Conservation (phyloP, 2,113 vertebrate genomes). For the Collichthys lucidus region DNA sequence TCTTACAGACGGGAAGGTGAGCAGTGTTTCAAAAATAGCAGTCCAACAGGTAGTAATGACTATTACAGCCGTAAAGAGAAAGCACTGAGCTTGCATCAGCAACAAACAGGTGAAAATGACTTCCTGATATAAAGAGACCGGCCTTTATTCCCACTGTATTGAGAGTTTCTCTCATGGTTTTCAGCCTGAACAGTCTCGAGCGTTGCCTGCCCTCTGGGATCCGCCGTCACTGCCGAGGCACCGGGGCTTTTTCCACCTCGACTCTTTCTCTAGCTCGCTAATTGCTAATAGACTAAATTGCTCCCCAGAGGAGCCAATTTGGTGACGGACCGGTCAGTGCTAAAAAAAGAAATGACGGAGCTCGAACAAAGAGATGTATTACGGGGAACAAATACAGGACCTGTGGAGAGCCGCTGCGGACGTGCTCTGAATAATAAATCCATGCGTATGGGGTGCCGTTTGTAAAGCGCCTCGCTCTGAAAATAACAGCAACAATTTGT, state of each 20-base stretch:
- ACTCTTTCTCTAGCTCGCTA: constrained; percentile 25
- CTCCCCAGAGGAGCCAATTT: constrained; percentile 55
- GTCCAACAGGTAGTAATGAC: background rate
- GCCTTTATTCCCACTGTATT: background rate
- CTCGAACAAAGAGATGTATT: constrained; percentile 40
- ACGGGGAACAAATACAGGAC: constrained; percentile 20
- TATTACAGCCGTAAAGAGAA: background rate
- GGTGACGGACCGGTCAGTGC: constrained; percentile 42
- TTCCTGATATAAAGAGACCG: background rate
- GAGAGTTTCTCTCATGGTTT: background rate
- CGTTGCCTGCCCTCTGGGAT: background rate
- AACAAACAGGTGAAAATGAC: background rate
- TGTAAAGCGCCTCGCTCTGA: too few relatives aligned
- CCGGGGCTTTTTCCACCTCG: constrained; percentile 13
- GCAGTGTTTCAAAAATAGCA: background rate
- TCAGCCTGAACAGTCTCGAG: background rate
- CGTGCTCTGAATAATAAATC: background rate
- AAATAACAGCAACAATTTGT: too few relatives aligned
- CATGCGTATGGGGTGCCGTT: too few relatives aligned
- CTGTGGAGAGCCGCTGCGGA: background rate
- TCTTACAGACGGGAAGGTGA: background rate
- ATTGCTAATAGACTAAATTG: constrained; percentile 59
- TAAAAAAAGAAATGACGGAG: constrained; percentile 22
- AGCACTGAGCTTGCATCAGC: background rate
- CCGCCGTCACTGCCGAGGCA: constrained; percentile 20